Percentiles rank a stretch among this genome's conserved stretches.
Conservation (phyloP, 2,113 vertebrate species). For the Psittacula cyanocephala region DNA sequence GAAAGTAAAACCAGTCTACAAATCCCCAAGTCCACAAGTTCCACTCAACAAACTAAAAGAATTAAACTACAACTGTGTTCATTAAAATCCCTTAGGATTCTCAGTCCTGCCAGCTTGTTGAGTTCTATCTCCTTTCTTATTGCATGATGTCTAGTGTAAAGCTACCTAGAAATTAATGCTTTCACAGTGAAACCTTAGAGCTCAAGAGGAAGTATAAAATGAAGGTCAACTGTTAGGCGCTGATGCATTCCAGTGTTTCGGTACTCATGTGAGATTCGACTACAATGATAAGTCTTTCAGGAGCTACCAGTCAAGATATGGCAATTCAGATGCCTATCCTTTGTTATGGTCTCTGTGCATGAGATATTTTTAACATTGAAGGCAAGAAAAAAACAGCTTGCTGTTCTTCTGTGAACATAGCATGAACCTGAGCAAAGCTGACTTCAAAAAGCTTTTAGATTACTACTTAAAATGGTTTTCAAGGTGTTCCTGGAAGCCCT, state of each 20-base stretch:
- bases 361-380: not conserved
- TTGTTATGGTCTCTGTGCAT: not conserved
- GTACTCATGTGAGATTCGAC: not conserved
- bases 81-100: not conserved
- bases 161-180: not conserved
- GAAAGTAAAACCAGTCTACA: not conserved
- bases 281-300: not conserved
- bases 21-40: not conserved
- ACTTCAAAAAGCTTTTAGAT: not conserved
- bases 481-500: not conserved
- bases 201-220: not conserved
- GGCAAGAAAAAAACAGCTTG: not conserved
- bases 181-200: not conserved
- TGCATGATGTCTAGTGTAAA: not conserved
- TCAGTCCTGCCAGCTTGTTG: not conserved
- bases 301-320: not conserved
- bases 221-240: not conserved
- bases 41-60: not conserved
- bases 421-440: not conserved
- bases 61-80: not conserved
- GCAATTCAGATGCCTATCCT: not conserved
- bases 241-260: not conserved
- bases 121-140: not conserved
- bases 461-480: not conserved
- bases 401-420: not conserved